Base-by-base conservation (phyloP, 2,888 invertebrate genomes). In the Pollenia griseotomentosa region DNA sequence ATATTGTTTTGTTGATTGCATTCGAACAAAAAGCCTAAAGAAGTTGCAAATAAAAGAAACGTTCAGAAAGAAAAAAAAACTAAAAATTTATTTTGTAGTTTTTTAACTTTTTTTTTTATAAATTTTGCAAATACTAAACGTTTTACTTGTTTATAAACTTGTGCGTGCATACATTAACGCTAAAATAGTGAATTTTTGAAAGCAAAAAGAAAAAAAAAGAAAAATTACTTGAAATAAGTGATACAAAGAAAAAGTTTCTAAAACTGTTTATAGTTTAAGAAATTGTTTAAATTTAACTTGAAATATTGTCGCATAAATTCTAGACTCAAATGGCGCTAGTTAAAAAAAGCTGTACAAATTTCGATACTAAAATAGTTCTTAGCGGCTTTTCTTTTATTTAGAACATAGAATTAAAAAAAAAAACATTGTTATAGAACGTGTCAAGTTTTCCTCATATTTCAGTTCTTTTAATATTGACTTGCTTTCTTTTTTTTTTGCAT, bases 1-100 rank as follows among this genome's bases (percentile, higher is more conserved):
- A 87, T 87, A 87, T 74, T 82, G 81, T 77, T 78, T 81, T 23
- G 51, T 82, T 82, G 87, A 87, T 87, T 87, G 87, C 87, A 84
- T 78, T 87, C 80, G 70, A 82, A 84, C 84, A 84, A 84, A 33
- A 87, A 84, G 87, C 79, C 84, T 42, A 42, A 78, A 78, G 79
- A 77, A 83, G 83, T 83, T 70, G 70, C 83, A 77, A 70, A 77
- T 70, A 83, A 83, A 77, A 83, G 55, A 70, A 66, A 81, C 44
- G 57, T 33, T 33, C 33, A 33, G 33, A 33, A 33, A 33, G 33
- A 70, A n/a, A 16, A 3, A 53, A 71, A 42, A 48, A 48, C 23
- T 59, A 66, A 55, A 77, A 74, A 74, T 53, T 55, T 77, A 53
- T 63, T 9, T 40, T 61, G 12, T 33, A 46, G n/a, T 23, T 23